Conservation (phyloP, 2,113 vertebrate genomes). For the Buteo buteo region DNA sequence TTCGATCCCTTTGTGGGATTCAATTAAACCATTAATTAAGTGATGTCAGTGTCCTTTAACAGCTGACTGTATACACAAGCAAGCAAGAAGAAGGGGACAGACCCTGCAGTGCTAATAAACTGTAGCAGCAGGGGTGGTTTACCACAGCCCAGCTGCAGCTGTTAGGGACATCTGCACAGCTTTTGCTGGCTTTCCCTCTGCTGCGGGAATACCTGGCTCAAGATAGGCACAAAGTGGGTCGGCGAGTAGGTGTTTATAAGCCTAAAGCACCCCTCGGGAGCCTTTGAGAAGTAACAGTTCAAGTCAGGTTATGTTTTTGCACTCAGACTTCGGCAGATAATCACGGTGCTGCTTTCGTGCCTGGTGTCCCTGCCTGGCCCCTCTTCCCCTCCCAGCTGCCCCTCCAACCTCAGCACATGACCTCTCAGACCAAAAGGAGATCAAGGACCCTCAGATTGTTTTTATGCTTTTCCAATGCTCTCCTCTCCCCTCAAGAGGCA, state of each 20-base stretch:
- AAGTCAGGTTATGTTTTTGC: neutral
- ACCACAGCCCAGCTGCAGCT: neutral
- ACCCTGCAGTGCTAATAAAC: constrained; percentile 17
- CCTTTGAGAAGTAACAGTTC: neutral
- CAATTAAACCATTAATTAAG: constrained; percentile 47
- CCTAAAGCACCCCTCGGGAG: neutral
- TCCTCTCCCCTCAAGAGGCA: constrained; percentile 44
- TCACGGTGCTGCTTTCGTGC: neutral
- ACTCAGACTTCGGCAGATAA: neutral
- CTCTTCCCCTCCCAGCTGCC: neutral
- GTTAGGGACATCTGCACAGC: neutral
- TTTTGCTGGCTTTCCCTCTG: neutral
- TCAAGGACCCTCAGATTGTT: constrained; percentile 40
- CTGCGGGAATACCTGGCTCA: neutral
- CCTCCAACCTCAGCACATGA: neutral
- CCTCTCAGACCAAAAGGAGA: constrained; percentile 3
- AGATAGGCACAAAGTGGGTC: neutral
- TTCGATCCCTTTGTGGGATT: constrained; percentile 30
- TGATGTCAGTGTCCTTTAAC: constrained; percentile 46
- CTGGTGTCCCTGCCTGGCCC: neutral
- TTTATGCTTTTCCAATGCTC: constrained; percentile 35
- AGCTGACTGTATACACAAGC: neutral
- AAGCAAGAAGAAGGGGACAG: neutral
- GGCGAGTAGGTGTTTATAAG: neutral
- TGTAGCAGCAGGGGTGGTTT: constrained; percentile 18